Conservation (phyloP, 2,888 invertebrate species). For the Drosophila anomelani region DNA sequence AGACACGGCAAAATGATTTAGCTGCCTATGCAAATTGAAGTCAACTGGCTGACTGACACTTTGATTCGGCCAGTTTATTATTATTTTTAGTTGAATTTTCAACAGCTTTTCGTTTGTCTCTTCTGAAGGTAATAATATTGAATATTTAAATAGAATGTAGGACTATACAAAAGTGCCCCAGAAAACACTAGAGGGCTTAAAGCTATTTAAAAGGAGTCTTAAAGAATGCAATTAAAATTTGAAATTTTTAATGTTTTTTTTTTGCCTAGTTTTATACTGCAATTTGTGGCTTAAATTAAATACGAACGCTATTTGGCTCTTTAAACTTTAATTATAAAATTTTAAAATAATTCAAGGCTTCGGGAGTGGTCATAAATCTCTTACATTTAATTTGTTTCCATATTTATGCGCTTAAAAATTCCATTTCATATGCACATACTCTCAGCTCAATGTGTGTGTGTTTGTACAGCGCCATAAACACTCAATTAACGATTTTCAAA, state of each 20-base stretch:
- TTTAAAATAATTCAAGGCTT: conserved; percentile 50
- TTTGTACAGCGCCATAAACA: conserved; percentile 76
- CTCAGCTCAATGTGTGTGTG: conserved; percentile 8
- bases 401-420: conserved; percentile 42
- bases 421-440: conserved; percentile 33
- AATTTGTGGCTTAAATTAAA: neutral
- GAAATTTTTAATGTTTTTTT: no score
- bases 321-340: conserved; percentile 35
- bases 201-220: neutral
- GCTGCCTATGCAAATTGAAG: conserved; percentile 80
- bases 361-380: conserved; percentile 65
- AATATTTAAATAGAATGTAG: neutral
- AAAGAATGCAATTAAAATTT: neutral
- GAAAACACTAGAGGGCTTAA: neutral
- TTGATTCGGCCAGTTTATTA: conserved; percentile 51
- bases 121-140: no score
- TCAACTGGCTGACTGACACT: conserved; percentile 79
- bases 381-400: conserved; percentile 64
- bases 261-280: no score
- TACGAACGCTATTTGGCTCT: neutral
- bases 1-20: conserved; percentile 80
- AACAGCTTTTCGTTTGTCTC: neutral
- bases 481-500: conserved; percentile 83
- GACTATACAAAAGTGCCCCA: neutral
- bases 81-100: conserved; percentile 10